phyloP scores from a whole-genome alignment of 2,113 vertebrate genomes.

The Suricata suricatta region DNA sequence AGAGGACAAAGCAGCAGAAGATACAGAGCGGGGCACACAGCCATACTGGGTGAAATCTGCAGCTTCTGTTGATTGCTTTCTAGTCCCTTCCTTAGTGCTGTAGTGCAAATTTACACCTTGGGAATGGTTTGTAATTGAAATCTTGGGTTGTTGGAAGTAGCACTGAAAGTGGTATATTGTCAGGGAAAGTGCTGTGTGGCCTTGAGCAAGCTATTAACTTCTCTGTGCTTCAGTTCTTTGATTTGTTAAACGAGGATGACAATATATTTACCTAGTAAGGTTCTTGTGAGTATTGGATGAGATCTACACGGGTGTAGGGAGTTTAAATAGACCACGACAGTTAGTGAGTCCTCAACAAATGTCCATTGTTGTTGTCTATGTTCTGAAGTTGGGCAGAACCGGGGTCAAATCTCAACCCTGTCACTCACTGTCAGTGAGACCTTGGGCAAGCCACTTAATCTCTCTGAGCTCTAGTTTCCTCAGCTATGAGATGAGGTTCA shows the following conservation, averaged over 20 bases:
- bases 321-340: not conserved
- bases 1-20: not conserved
- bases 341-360: not conserved
- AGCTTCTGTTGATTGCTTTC: not conserved
- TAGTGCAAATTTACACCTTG: not conserved
- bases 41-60: not conserved
- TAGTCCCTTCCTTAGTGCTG: not conserved
- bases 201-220: not conserved
- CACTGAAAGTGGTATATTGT: not conserved
- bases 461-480: not conserved
- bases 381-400: not conserved
- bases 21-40: not conserved
- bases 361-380: not conserved
- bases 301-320: not conserved
- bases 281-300: not conserved
- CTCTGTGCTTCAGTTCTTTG: not conserved
- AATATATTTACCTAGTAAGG: not conserved
- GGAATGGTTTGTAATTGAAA: not conserved
- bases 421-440: not conserved
- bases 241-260: not conserved
- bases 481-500: not conserved
- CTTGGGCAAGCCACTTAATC: not conserved
- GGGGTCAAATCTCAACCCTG: not conserved
- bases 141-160: not conserved
- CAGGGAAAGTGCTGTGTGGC: not conserved